A percentile compares a stretch with the other conserved stretches of the same genome.
phyloP scores from a whole-genome alignment of 1,140 invertebrate species.

The Diuraphis noxia region DNA sequence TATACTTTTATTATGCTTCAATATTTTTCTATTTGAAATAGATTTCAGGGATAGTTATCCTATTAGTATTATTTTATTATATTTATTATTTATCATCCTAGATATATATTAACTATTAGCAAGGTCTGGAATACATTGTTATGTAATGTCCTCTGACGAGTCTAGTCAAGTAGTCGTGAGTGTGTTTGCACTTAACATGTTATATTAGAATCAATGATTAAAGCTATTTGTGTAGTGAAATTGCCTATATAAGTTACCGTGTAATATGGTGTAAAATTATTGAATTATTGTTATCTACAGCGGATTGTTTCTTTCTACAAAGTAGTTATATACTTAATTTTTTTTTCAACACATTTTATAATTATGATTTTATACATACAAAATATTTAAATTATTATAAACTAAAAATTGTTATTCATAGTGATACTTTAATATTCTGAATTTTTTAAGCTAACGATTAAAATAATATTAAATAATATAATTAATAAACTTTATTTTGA shows the following conservation, averaged over 20 bases:
- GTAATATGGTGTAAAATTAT: neutral
- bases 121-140: neutral
- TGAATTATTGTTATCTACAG: neutral
- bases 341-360: no score
- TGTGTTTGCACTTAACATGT: neutral
- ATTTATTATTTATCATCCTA: no score
- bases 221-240: neutral
- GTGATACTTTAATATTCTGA: no score
- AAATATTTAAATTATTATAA: no score
- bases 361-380: no score
- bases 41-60: neutral
- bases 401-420: no score
- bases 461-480: no score
- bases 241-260: conserved; percentile 8
- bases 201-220: neutral
- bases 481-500: no score
- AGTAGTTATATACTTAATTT: neutral
- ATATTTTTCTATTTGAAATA: neutral
- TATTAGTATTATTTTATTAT: no score
- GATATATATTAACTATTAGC: no score
- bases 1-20: no score
- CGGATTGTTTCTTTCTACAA: neutral
- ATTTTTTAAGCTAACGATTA: no score
- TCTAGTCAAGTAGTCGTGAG: neutral
- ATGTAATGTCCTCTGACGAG: neutral